Base-by-base conservation (phyloP, 2,888 invertebrate species). In the Drosophila mettleri region DNA sequence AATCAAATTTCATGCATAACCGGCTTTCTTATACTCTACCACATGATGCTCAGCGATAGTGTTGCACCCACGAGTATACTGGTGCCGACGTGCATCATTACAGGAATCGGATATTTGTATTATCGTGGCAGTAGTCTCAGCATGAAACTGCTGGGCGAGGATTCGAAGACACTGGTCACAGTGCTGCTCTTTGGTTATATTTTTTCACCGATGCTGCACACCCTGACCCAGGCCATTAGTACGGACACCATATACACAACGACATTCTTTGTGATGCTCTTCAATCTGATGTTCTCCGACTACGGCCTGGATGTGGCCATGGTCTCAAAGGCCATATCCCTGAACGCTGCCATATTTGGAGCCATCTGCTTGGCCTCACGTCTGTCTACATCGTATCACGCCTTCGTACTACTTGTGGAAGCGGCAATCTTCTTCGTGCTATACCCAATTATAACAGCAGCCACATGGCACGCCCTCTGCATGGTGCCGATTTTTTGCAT, bases 211-310 rank as follows among this genome's bases (percentile, higher is more conserved):
- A 94, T 99, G 18, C 92, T 98, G 33, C 97, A 98, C 91, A 99
- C 98, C 0, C 93, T 99, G 52, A 99, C 99, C 0, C 97, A 98
- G 90, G 98, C 98, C 0, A 97, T 99, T 2, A 98, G 98, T 89
- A 99, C 99, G 0, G 99, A 99, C 90, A 98, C 99, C 0, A 98
- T 99, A 89, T 98, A 98, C 89, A 97, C 98, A 1, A 97, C 96
- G 94, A 95, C 98, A 0, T 95, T 96, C 20, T 93, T 97, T 14
- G 97, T 98, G 95, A 95, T 99, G 93, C 89, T 97, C 0, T 92
- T 97, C 1, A 98, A 99, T 93, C 93, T 99, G 67, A 94, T 97
- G 80, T 98, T 98, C 90, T 97, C 97, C 89, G 98, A 99, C 91
- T 99, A 99, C 89, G 97, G 97, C 6, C 94, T 97, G 0, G 84